phyloP scores from a whole-genome alignment of 2,797 vertebrate genomes.

The Anisognathus igniventris region DNA sequence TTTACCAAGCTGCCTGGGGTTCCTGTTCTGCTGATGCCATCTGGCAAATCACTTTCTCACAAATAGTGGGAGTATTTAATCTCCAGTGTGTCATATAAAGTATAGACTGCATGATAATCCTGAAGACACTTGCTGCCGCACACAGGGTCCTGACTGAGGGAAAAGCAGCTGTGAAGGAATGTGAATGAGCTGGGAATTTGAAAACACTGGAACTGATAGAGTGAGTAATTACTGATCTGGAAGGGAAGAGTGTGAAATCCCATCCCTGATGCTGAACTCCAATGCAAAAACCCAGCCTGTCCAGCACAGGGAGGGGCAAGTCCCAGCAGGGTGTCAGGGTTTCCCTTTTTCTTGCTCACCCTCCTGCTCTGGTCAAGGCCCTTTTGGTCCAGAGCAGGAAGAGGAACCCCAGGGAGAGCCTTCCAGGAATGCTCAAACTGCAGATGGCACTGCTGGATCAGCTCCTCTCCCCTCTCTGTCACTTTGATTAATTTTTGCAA shows the following conservation, averaged over 20 bases:
- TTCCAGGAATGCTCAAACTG: background rate
- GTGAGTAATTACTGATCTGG: background rate
- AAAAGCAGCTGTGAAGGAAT: background rate
- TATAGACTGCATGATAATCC: background rate
- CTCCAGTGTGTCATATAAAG: background rate
- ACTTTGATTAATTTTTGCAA: background rate
- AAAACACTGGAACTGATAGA: background rate
- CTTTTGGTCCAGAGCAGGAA: background rate
- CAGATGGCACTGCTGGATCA: background rate
- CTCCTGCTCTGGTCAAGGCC: background rate
- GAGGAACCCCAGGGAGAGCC: background rate
- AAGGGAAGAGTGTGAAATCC: background rate
- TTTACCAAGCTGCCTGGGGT: background rate
- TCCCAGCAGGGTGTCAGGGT: too few relatives aligned
- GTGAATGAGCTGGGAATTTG: background rate
- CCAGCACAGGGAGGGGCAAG: background rate
- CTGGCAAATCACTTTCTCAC: background rate
- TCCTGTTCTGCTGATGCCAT: background rate
- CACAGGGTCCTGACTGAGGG: background rate
- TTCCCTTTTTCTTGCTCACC: background rate
- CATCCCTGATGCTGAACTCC: rapidly evolving
- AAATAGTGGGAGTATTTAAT: background rate
- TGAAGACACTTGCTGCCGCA: background rate
- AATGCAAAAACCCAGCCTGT: rapidly evolving
- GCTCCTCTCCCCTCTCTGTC: background rate